Conservation (phyloP, 1,140 invertebrate species). For the Cydia amplana region DNA sequence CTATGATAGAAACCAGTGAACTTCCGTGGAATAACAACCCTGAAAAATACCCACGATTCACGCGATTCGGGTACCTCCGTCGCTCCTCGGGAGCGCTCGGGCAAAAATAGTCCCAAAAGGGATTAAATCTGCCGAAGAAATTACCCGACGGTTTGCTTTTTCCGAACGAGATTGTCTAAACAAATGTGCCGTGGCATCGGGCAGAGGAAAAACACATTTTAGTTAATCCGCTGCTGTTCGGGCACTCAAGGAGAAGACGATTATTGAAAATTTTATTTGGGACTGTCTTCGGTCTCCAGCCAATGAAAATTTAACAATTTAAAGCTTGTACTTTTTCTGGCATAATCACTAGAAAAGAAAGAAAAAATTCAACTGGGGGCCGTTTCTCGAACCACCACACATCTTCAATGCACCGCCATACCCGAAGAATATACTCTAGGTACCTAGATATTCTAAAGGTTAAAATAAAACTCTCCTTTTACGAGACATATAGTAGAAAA, state of each 20-base stretch:
- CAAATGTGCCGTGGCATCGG: conserved; percentile 41
- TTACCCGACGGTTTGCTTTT: conserved; percentile 38
- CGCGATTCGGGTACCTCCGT: conserved; percentile 7
- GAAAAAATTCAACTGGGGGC: too few species aligned
- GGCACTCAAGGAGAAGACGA: background rate
- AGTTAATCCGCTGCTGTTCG: conserved; percentile 9
- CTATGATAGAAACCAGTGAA: background rate
- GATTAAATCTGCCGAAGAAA: conserved; percentile 43
- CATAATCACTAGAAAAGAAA: too few species aligned
- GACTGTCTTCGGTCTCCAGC: background rate
- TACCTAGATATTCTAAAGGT: background rate
- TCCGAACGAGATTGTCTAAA: conserved; percentile 37
- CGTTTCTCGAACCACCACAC: too few species aligned
- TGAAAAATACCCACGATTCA: conserved; percentile 36
- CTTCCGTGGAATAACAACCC: background rate
- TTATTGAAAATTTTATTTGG: conserved; percentile 15
- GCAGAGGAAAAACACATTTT: background rate
- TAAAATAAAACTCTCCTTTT: background rate
- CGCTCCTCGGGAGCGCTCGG: conserved; percentile 4
- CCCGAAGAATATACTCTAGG: too few species aligned
- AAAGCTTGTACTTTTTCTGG: too few species aligned
- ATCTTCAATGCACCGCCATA: too few species aligned
- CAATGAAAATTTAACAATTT: background rate
- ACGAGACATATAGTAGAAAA: background rate
- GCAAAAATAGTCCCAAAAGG: conserved; percentile 43